Evolutionary conservation across 2,113 vertebrate species (phyloP), one percentile per base, ranked within the genome.

Genomic region (Emydura subglobosa): DNA sequence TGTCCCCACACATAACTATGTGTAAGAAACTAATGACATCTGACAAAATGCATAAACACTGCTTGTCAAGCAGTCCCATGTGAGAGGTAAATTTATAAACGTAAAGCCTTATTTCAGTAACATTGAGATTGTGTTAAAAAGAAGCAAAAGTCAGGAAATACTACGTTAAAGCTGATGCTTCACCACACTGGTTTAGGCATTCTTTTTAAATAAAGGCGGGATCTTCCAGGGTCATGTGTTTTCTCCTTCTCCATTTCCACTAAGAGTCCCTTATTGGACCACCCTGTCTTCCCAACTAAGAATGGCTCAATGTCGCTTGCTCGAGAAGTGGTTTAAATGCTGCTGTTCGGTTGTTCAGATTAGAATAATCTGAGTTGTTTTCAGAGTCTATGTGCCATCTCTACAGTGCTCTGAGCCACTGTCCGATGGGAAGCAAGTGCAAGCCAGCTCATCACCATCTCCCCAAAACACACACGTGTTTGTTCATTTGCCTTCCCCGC

Each of bases 1-100:
- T 54, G n/a, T 90, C 79, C 86, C 74, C 82, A 79, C 49, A 5
- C 54, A 27, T 34, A 85, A 42, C 88, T 82, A 49, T 29, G 49
- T 82, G 65, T 22, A 91, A 83, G 44, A 87, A 96, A 85, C 49
- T 90, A 90, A 93, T 82, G 78, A 44, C 74, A 86, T 7, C 61
- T 1, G 1, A 55, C 86, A 92, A 92, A 96, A 85, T 44, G 76
- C 47, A 68, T 89, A 54, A 91, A 59, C 74, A 39, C 27, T 68
- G 54, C 39, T 93, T 88, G 54, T 94, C 68, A 81, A 49, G 47
- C 79, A 59, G 39, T 85, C 84, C 86, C 53, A 7, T 88, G 82
- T 31, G 91, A 42, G 42, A 79, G 61, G 31, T 78, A 92, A 90
- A 93, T 83, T 83, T n/a, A 83, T 90, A 74, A 81, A 27, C 49